phyloP scores from a whole-genome alignment of 2,113 vertebrate species.

The Canis aureus region DNA sequence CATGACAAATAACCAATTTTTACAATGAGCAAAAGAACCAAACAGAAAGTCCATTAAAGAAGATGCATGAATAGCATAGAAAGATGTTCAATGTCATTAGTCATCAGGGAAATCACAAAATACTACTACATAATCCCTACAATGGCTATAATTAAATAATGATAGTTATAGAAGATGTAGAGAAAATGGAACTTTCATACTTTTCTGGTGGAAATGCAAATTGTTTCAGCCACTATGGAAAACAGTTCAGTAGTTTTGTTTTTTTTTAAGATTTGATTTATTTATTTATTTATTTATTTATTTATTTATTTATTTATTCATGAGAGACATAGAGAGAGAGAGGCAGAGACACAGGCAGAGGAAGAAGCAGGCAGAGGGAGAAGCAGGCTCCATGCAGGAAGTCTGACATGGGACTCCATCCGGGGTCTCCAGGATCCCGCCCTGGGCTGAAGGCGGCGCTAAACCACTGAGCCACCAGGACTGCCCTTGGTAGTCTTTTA shows the following conservation, averaged over 20 bases:
- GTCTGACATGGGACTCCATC: too few relatives aligned
- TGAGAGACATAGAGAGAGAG: too few relatives aligned
- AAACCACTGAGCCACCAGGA: too few relatives aligned
- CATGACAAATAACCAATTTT: neutral
- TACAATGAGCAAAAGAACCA: neutral
- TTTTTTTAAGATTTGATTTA: too few relatives aligned
- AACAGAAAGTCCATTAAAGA: neutral
- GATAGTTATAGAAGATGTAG: neutral
- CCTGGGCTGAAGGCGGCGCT: too few relatives aligned
- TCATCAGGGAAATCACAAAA: neutral
- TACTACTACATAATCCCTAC: neutral
- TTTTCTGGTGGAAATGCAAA: constrained; percentile 8
- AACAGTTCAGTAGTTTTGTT: neutral
- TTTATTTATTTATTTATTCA: too few relatives aligned
- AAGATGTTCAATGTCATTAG: neutral
- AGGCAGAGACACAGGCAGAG: too few relatives aligned
- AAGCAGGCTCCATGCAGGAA: too few relatives aligned
- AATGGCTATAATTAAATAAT: neutral
- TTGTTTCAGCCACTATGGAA: neutral
- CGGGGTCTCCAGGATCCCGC: too few relatives aligned
- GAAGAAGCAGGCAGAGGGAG: too few relatives aligned
- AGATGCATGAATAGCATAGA: neutral
- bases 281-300: too few relatives aligned
- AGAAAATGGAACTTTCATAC: neutral
- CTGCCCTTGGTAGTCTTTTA: too few relatives aligned